These are phyloP conservation scores for Mactra quadrangularis DNA, from an alignment of 1,140 invertebrate species.

Conservation along the genomic window DNA sequence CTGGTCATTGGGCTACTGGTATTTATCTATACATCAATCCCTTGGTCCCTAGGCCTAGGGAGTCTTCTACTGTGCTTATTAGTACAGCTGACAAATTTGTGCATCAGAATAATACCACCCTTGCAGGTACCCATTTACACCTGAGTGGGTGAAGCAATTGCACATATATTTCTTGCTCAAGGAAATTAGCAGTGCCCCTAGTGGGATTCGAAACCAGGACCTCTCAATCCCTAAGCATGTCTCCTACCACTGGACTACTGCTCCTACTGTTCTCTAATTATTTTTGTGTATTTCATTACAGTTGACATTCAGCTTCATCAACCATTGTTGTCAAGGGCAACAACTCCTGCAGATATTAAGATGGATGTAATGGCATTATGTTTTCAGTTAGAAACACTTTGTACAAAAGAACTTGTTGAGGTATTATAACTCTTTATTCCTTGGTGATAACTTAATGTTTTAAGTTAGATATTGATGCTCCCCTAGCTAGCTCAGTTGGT, in stretches of 20 bases:
- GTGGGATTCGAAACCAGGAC: neutral
- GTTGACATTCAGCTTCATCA: constrained; percentile 50
- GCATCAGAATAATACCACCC: too few relatives aligned
- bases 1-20: too few relatives aligned
- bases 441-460: neutral
- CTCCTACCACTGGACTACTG: neutral
- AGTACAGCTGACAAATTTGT: too few relatives aligned
- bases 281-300: constrained; percentile 2
- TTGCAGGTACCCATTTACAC: too few relatives aligned
- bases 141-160: neutral
- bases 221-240: neutral
- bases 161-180: neutral
- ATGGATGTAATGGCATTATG: constrained; percentile 60
- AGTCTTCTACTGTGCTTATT: too few relatives aligned
- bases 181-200: neutral
- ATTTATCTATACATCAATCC: too few relatives aligned
- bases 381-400: constrained; percentile 56
- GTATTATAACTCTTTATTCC: constrained; percentile 3
- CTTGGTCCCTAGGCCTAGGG: too few relatives aligned
- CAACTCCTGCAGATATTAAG: constrained; percentile 35
- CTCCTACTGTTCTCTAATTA: neutral
- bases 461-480: neutral
- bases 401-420: constrained; percentile 52
- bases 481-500: too few relatives aligned
- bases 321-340: constrained; percentile 16